phyloP scores from a whole-genome alignment of 2,888 invertebrate genomes.

The Dorcus parallelipipedus region DNA sequence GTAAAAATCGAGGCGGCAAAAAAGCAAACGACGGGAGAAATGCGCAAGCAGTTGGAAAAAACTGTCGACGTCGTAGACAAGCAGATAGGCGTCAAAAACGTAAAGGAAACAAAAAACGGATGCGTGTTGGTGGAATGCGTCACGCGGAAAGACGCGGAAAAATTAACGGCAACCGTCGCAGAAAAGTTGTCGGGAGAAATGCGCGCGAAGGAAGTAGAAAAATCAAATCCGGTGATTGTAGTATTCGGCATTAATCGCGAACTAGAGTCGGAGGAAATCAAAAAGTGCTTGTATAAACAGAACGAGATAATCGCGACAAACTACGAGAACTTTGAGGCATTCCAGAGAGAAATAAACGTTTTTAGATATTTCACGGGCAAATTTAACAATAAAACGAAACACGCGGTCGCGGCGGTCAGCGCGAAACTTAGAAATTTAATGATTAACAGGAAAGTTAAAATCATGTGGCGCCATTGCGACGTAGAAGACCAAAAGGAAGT shows the following conservation, averaged over 20 bases:
- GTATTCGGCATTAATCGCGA: background rate
- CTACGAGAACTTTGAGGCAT: background rate
- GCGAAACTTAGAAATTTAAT: background rate
- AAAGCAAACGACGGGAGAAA: too few species aligned
- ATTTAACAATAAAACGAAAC: background rate
- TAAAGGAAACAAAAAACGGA: too few species aligned
- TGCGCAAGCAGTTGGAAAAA: too few species aligned
- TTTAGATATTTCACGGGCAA: background rate
- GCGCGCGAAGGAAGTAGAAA: background rate
- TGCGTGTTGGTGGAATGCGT: too few species aligned
- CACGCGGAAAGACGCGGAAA: background rate
- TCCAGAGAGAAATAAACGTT: background rate
- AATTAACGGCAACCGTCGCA: background rate
- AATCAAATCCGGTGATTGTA: background rate
- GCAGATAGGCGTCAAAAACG: too few species aligned
- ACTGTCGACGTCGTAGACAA: too few species aligned
- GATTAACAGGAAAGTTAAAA: background rate
- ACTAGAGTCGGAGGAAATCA: background rate
- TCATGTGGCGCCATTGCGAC: too few species aligned
- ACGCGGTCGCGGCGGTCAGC: background rate
- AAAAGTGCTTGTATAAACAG: background rate
- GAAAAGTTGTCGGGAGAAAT: background rate
- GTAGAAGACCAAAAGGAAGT: too few species aligned
- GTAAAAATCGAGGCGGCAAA: too few species aligned
- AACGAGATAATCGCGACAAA: background rate